Conservation (phyloP, 2,888 invertebrate species). For the Drosophila borealis region DNA sequence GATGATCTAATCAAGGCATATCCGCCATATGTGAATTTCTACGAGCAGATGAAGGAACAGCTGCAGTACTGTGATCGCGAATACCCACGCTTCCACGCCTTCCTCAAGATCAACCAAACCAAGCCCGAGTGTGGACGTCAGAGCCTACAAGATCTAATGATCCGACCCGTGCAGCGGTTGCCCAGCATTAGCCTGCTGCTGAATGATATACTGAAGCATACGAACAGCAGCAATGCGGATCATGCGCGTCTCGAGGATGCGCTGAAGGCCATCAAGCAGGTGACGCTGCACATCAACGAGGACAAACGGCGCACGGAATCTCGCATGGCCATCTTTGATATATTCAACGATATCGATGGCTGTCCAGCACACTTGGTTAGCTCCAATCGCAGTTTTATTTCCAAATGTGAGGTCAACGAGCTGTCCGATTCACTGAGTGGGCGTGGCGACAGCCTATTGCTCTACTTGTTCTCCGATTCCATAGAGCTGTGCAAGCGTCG, state of each 20-base stretch:
- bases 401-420: slow-evolving; percentile 95
- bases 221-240: slow-evolving; percentile 95
- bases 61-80: slow-evolving; percentile 95
- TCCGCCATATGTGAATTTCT: slow-evolving; percentile 99
- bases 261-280: slow-evolving; percentile 94
- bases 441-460: slow-evolving; percentile 93
- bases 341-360: slow-evolving; percentile 98
- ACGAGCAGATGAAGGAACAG: slow-evolving; percentile 98
- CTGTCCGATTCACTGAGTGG: slow-evolving; percentile 93
- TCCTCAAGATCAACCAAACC: slow-evolving; percentile 97
- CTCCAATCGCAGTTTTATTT: slow-evolving; percentile 95
- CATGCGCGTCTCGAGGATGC: slow-evolving; percentile 93
- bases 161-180: slow-evolving; percentile 98
- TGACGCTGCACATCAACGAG: slow-evolving; percentile 98
- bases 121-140: slow-evolving; percentile 98
- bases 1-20: slow-evolving; percentile 96
- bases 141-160: slow-evolving; percentile 97
- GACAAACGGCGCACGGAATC: slow-evolving; percentile 98
- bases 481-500: slow-evolving; percentile 96
- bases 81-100: slow-evolving; percentile 98
- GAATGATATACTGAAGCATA: slow-evolving; percentile 97
- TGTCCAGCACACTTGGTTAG: slow-evolving; percentile 97
- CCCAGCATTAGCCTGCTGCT: slow-evolving; percentile 97
- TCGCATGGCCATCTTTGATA: slow-evolving; percentile 97
- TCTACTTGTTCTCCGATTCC: slow-evolving; percentile 97